Evolutionary conservation across 2,113 vertebrate genomes (phyloP).

Genomic region (Hyperopisus bebe): DNA sequence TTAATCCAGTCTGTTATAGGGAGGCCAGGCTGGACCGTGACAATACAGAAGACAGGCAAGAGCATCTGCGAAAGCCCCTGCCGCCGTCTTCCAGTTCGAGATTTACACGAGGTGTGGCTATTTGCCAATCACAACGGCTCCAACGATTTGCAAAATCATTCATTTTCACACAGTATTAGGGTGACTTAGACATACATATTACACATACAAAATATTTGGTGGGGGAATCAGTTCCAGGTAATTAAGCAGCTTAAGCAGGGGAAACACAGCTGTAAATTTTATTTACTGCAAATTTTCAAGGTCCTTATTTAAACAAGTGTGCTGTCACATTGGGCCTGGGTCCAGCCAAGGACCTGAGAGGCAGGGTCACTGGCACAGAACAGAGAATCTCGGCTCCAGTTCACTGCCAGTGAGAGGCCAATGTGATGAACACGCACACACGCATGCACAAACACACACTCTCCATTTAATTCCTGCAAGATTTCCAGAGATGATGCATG

Average conservation of each 20-base stretch:
- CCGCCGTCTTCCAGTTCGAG: background rate
- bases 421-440: background rate
- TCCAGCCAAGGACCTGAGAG: background rate
- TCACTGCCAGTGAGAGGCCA: background rate
- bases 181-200: background rate
- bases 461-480: background rate
- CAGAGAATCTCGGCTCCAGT: background rate
- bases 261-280: background rate
- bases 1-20: background rate
- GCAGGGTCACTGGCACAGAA: background rate
- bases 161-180: background rate
- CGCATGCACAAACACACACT: background rate
- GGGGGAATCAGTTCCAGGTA: background rate
- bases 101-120: background rate
- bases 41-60: background rate
- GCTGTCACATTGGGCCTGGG: background rate
- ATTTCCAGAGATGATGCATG: background rate
- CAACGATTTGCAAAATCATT: background rate
- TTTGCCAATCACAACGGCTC: background rate
- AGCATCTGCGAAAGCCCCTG: background rate
- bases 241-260: background rate
- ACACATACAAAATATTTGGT: background rate
- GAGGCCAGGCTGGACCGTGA: background rate
- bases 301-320: background rate
- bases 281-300: background rate